These are phyloP conservation scores for Aythya baeri DNA, from an alignment of 2,113 vertebrate species.

Conservation along the genomic window DNA sequence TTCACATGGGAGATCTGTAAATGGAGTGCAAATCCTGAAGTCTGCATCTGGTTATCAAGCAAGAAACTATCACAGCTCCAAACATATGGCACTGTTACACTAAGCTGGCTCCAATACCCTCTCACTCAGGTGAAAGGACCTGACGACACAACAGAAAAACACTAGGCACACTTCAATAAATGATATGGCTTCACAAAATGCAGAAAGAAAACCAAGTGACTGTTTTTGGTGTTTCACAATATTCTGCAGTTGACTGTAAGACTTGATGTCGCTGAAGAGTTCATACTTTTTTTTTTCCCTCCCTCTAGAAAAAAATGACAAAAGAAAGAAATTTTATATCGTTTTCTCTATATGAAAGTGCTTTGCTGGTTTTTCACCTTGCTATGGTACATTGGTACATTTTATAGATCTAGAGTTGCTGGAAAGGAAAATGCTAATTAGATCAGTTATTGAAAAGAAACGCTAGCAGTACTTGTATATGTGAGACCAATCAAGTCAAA, in stretches of 20 bases:
- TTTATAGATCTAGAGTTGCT: background rate
- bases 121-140: constrained; percentile 22
- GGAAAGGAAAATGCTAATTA: constrained; percentile 44
- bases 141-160: constrained; percentile 1
- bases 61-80: constrained; percentile 44
- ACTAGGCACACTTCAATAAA: background rate
- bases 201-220: background rate
- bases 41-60: constrained; percentile 75
- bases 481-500: constrained; percentile 16
- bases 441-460: constrained; percentile 31
- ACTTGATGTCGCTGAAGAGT: background rate
- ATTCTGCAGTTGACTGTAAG: background rate
- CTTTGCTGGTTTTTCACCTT: background rate
- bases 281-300: background rate
- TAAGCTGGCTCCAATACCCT: constrained; percentile 29
- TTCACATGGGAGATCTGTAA: constrained; percentile 68
- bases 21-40: constrained; percentile 62
- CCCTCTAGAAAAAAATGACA: background rate
- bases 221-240: background rate
- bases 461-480: background rate
- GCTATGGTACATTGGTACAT: background rate
- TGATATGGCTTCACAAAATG: background rate
- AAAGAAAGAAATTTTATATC: background rate
- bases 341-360: background rate
- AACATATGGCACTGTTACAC: constrained; percentile 70